Evolutionary conservation across 2,888 invertebrate genomes (phyloP).

Genomic region (Strigamia transsilvanica): DNA sequence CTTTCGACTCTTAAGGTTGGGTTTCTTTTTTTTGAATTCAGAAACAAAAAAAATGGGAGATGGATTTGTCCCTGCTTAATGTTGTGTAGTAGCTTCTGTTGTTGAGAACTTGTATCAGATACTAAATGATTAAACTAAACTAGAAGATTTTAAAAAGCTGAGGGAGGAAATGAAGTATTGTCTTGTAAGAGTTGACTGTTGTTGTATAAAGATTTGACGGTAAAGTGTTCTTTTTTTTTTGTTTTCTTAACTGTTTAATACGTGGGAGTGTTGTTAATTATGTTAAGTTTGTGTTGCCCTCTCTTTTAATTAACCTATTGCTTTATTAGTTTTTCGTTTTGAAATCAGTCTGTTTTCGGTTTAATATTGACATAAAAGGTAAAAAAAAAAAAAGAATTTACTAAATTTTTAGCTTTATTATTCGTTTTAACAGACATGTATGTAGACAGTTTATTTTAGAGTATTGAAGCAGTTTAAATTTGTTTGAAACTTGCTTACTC

Average conservation of each 20-base stretch:
- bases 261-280: slow-evolving; percentile 44
- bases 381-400: background rate
- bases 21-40: background rate
- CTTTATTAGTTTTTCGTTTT: background rate
- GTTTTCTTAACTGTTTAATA: slow-evolving; percentile 22
- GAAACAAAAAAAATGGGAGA: background rate
- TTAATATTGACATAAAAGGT: background rate
- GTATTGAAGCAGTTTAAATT: slow-evolving; percentile 42
- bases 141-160: slow-evolving; percentile 16
- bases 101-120: slow-evolving; percentile 39
- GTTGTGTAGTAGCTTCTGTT: slow-evolving; percentile 13
- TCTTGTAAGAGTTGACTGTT: slow-evolving; percentile 33
- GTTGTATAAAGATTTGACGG: slow-evolving; percentile 39
- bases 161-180: slow-evolving; percentile 14
- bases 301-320: slow-evolving; percentile 28
- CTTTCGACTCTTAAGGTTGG: slow-evolving; percentile 39
- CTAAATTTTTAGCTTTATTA: slow-evolving; percentile 22
- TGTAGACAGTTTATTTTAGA: slow-evolving; percentile 20
- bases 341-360: background rate
- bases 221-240: slow-evolving; percentile 5
- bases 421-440: background rate
- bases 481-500: slow-evolving; percentile 47
- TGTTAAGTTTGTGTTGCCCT: slow-evolving; percentile 28
- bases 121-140: slow-evolving; percentile 28
- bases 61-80: slow-evolving; percentile 36